A percentile compares a stretch with the other conserved stretches of the same genome.
Evolutionary conservation across 1,140 invertebrate genomes (phyloP).

Genomic region (Pseudomyrmex gracilis): DNA sequence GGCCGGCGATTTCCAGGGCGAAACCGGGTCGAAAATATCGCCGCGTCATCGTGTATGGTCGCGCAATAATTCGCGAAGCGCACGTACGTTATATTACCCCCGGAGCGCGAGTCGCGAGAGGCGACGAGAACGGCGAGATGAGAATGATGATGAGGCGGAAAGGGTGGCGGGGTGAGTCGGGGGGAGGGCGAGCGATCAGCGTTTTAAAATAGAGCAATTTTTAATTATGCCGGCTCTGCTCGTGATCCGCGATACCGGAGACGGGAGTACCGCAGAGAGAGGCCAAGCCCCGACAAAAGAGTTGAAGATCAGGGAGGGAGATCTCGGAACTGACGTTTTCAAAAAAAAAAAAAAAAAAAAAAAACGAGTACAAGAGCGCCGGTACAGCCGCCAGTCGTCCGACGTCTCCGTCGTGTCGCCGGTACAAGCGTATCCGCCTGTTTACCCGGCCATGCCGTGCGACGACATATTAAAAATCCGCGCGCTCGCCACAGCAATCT

Average conservation of each 20-base stretch:
- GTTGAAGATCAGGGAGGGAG: neutral
- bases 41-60: slow-evolving; percentile 33
- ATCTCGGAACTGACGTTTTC: too few species aligned
- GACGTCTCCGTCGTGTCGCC: slow-evolving; percentile 25
- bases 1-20: slow-evolving; percentile 25
- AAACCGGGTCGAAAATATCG: slow-evolving; percentile 53
- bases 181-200: slow-evolving; percentile 62
- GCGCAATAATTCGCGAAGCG: slow-evolving; percentile 42
- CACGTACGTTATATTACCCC: slow-evolving; percentile 49
- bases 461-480: slow-evolving; percentile 84
- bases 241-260: slow-evolving; percentile 69
- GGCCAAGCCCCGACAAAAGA: neutral
- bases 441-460: slow-evolving; percentile 64
- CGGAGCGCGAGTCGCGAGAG: slow-evolving; percentile 2
- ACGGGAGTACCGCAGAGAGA: neutral
- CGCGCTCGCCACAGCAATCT: slow-evolving; percentile 74
- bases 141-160: slow-evolving; percentile 3
- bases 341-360: neutral
- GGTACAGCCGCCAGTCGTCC: slow-evolving; percentile 12
- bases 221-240: slow-evolving; percentile 75
- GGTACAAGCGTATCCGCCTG: slow-evolving; percentile 58
- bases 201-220: slow-evolving; percentile 79
- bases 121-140: neutral
- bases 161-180: neutral
- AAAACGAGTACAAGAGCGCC: neutral